These are phyloP conservation scores for Chlamydotis undulata DNA, from an alignment of 2,113 vertebrate species.

Conservation along the genomic window DNA sequence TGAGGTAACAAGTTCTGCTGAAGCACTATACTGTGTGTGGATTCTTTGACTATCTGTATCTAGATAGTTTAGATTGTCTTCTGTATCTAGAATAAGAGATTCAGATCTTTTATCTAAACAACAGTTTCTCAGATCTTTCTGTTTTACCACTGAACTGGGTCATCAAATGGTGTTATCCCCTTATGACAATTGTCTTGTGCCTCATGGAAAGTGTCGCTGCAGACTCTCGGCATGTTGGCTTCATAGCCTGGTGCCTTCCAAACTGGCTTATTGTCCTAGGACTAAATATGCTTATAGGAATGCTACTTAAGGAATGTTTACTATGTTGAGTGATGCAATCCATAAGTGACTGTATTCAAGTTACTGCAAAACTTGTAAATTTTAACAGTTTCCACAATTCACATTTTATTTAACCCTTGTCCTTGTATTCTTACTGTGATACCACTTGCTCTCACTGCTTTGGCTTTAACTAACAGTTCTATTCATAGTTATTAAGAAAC, in stretches of 20 bases:
- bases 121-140: background rate
- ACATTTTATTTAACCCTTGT: background rate
- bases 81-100: background rate
- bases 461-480: constrained; percentile 39
- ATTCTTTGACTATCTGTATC: background rate
- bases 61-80: background rate
- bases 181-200: background rate
- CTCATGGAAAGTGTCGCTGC: background rate
- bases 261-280: background rate
- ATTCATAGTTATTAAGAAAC: constrained; percentile 45
- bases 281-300: background rate
- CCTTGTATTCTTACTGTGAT: background rate
- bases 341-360: background rate
- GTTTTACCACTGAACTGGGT: background rate
- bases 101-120: background rate
- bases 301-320: background rate
- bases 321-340: background rate
- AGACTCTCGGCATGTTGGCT: background rate
- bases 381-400: background rate
- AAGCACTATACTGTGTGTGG: background rate
- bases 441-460: constrained; percentile 16
- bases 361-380: background rate
- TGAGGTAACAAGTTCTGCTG: background rate
- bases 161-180: background rate
- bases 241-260: background rate